These are phyloP conservation scores for Operophtera brumata DNA, from an alignment of 2,888 invertebrate genomes.

Conservation along the genomic window DNA sequence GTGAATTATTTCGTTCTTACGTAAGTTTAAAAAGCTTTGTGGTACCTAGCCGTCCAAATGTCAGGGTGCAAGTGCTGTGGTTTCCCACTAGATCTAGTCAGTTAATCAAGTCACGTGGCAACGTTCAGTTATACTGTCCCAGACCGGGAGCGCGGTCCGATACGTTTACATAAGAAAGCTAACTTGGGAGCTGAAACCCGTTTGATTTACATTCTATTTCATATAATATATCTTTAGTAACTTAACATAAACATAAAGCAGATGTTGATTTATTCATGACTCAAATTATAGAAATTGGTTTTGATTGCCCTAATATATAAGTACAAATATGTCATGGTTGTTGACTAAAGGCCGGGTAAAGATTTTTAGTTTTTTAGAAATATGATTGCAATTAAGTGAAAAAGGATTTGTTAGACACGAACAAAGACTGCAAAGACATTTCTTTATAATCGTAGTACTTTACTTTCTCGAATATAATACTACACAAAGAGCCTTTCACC, in stretches of 20 bases:
- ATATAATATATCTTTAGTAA: slow-evolving; percentile 8
- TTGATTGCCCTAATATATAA: too few species aligned
- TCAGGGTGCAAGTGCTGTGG: slow-evolving; percentile 7
- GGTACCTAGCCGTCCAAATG: not conserved
- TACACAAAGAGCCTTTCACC: too few species aligned
- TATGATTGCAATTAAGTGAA: too few species aligned
- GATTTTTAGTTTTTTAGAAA: too few species aligned
- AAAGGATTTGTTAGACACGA: too few species aligned
- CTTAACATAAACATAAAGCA: slow-evolving; percentile 12
- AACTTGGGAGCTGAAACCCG: slow-evolving; percentile 5
- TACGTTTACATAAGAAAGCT: slow-evolving; percentile 36
- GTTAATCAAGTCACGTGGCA: slow-evolving; percentile 55
- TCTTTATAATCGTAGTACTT: too few species aligned
- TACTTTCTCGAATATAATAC: too few species aligned
- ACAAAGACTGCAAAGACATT: too few species aligned
- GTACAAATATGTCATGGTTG: too few species aligned
- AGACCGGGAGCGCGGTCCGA: slow-evolving; percentile 44
- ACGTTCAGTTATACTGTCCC: slow-evolving; percentile 59
- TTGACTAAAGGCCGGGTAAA: too few species aligned
- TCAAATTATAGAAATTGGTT: not conserved
- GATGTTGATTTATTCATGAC: slow-evolving; percentile 1
- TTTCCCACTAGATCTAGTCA: slow-evolving; percentile 37
- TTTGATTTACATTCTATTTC: slow-evolving; percentile 15
- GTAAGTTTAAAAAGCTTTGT: not conserved
- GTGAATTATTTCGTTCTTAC: not conserved